phyloP scores from a whole-genome alignment of 2,888 invertebrate species.

The Philereme vetulata region DNA sequence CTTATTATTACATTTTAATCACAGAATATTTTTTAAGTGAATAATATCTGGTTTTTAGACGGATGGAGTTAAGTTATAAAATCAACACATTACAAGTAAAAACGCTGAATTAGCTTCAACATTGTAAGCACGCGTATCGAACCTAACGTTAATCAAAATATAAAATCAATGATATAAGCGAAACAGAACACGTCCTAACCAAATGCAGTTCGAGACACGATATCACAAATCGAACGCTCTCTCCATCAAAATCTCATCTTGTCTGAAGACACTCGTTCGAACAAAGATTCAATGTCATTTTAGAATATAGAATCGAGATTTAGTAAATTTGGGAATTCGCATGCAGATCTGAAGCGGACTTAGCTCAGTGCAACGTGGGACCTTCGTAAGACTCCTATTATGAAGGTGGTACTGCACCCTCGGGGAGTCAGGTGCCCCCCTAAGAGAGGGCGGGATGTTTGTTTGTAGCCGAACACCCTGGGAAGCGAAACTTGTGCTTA shows the following conservation, averaged over 20 bases:
- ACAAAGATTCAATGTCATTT: slow-evolving; percentile 60
- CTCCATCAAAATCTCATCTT: slow-evolving; percentile 64
- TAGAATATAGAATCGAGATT: slow-evolving; percentile 64
- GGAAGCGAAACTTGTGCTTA: slow-evolving; percentile 55
- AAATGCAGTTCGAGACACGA: slow-evolving; percentile 55
- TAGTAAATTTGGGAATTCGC: slow-evolving; percentile 72
- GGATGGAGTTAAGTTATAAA: too few species aligned
- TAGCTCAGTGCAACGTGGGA: slow-evolving; percentile 58
- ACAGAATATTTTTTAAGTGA: too few species aligned
- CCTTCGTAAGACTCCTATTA: slow-evolving; percentile 49
- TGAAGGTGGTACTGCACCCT: slow-evolving; percentile 51
- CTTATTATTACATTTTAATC: too few species aligned
- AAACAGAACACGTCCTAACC: slow-evolving; percentile 56
- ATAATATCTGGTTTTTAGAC: too few species aligned
- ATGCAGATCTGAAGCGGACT: slow-evolving; percentile 62
- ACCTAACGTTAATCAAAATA: slow-evolving; percentile 31
- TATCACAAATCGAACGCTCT: slow-evolving; percentile 55
- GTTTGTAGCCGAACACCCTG: slow-evolving; percentile 53
- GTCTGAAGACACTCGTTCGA: slow-evolving; percentile 48
- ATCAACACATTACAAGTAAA: too few species aligned
- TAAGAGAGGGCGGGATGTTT: slow-evolving; percentile 44
- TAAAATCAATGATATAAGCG: slow-evolving; percentile 39
- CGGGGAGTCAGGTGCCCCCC: slow-evolving; percentile 43
- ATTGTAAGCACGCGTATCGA: slow-evolving; percentile 28
- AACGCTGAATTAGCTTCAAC: slow-evolving; percentile 1